Percentiles rank a stretch among this genome's conserved stretches.
Conservation (phyloP, 1,140 invertebrate genomes). For the Teleogryllus occipitalis region DNA sequence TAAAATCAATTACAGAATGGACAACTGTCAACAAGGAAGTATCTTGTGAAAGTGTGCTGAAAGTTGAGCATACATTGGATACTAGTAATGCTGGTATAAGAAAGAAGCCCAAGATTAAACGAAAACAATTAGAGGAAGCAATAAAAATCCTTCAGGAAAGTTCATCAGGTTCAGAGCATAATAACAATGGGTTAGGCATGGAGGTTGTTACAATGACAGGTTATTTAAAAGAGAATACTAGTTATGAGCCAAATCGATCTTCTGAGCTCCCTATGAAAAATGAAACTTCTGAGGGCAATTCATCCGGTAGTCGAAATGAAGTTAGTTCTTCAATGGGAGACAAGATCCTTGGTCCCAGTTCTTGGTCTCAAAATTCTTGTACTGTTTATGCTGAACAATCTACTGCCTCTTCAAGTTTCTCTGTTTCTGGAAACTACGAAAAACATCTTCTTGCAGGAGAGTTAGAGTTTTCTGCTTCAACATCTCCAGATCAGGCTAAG, state of each 20-base stretch:
- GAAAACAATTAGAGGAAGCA: slow-evolving; percentile 7
- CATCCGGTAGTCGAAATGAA: background rate
- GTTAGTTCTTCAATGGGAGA: background rate
- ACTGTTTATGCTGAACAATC: background rate
- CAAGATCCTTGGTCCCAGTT: background rate
- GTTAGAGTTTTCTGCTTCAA: background rate
- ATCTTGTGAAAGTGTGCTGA: background rate
- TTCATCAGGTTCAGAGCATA: background rate
- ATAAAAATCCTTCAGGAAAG: slow-evolving; percentile 7
- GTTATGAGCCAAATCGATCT: background rate
- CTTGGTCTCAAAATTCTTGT: background rate
- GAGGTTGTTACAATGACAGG: too few species aligned
- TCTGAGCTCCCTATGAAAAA: background rate
- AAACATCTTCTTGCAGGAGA: background rate
- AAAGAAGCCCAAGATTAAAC: background rate
- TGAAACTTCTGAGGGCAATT: background rate
- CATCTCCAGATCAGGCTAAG: background rate
- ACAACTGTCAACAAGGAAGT: background rate
- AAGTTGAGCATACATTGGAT: background rate
- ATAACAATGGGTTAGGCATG: background rate
- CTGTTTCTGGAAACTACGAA: background rate
- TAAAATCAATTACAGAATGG: background rate
- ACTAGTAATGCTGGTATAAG: background rate
- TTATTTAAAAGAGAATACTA: too few species aligned
- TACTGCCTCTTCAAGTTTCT: background rate